Conservation (phyloP, 2,888 invertebrate genomes). For the Zaprionus lineosus region DNA sequence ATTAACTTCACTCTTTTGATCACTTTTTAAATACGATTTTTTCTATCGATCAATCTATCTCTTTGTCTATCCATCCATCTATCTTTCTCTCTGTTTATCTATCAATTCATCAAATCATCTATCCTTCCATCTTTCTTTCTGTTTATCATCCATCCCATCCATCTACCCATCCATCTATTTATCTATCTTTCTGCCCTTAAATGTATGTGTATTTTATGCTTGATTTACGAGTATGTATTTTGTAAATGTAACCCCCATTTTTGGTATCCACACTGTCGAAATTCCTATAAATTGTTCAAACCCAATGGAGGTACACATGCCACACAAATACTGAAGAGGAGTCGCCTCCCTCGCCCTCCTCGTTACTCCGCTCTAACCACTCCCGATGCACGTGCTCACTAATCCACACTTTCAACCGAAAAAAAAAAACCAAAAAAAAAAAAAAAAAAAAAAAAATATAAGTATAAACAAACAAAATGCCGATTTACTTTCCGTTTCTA, state of each 20-base stretch:
- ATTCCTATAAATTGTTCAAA: constrained; percentile 39
- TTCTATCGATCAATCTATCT: background rate
- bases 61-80: constrained; percentile 4
- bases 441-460: constrained; percentile 1
- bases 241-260: constrained; percentile 26
- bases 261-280: constrained; percentile 49
- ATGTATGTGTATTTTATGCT: constrained; percentile 54
- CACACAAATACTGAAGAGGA: constrained; percentile 24
- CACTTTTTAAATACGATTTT: no score
- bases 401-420: constrained; percentile 36
- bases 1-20: no score
- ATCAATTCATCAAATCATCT: no score
- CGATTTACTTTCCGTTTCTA: constrained; percentile 52
- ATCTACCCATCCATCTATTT: no score
- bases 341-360: no score
- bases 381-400: constrained; percentile 67
- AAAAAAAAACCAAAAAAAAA: constrained; percentile 10
- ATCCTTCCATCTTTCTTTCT: no score
- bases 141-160: no score
- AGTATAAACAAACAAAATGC: no score
- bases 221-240: constrained; percentile 52
- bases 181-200: background rate
- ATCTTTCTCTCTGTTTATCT: constrained; percentile 2
- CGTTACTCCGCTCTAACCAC: constrained; percentile 36
- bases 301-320: constrained; percentile 60